These are phyloP conservation scores for Stratiomys singularior DNA, from an alignment of 2,888 invertebrate species.

Conservation along the genomic window DNA sequence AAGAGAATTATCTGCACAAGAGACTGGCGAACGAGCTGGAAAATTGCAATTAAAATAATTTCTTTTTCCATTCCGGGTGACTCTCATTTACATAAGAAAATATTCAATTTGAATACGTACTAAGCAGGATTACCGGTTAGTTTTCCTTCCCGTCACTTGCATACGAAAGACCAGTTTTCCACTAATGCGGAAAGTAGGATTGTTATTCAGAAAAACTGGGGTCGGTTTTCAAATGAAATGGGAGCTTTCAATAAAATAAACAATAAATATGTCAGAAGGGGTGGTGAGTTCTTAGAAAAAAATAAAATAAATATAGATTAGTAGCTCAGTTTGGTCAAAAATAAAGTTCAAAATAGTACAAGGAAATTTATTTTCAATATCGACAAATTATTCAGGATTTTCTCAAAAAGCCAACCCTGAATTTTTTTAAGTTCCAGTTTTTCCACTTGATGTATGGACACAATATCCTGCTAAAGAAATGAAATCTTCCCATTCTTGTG, in stretches of 20 bases:
- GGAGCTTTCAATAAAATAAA: too few species aligned
- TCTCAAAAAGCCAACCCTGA: background rate
- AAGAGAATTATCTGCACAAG: background rate
- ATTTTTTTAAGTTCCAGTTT: background rate
- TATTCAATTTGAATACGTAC: constrained; percentile 51
- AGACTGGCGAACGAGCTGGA: constrained; percentile 46
- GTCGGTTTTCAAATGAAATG: too few species aligned
- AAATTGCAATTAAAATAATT: constrained; percentile 53
- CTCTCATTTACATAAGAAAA: constrained; percentile 52
- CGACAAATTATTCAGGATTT: background rate
- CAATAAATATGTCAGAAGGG: too few species aligned
- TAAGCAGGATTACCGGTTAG: background rate
- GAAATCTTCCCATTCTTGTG: constrained; percentile 1
- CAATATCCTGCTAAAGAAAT: background rate
- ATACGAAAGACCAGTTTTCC: too few species aligned
- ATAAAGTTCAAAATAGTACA: too few species aligned
- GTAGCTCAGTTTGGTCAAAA: too few species aligned
- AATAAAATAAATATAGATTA: too few species aligned
- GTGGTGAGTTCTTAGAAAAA: too few species aligned
- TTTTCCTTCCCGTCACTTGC: background rate
- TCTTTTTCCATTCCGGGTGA: constrained; percentile 47
- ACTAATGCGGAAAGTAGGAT: too few species aligned
- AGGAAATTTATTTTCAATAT: too few species aligned
- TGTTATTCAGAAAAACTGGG: too few species aligned
- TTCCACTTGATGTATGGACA: background rate